Percentiles rank a stretch among this genome's conserved stretches.
These are phyloP conservation scores for Drosophila lutescens DNA, from an alignment of 2,888 invertebrate genomes.

Conservation along the genomic window DNA sequence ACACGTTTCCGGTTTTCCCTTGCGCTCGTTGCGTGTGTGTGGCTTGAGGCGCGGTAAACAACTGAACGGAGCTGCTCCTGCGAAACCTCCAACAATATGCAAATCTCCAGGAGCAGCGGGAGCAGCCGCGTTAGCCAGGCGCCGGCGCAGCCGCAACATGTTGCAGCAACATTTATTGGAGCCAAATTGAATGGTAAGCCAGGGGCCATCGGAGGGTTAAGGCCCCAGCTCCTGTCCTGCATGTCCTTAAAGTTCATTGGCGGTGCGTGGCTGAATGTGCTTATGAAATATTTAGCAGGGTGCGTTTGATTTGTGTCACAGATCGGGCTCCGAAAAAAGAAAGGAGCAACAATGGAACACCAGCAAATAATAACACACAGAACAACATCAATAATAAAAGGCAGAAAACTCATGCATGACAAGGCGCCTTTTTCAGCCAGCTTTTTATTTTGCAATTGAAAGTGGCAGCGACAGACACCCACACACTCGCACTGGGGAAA, in stretches of 20 bases:
- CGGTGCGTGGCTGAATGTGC: slow-evolving; percentile 49
- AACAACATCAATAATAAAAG: slow-evolving; percentile 73
- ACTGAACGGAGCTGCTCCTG: slow-evolving; percentile 51
- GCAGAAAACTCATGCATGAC: slow-evolving; percentile 69
- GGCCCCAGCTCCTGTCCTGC: background rate
- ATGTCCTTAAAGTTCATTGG: slow-evolving; percentile 47
- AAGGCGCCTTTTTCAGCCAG: slow-evolving; percentile 71
- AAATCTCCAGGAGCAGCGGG: slow-evolving; percentile 48
- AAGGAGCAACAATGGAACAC: slow-evolving; percentile 24
- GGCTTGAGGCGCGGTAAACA: slow-evolving; percentile 74
- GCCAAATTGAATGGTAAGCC: slow-evolving; percentile 68
- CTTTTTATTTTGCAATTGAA: slow-evolving; percentile 72
- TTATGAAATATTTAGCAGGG: slow-evolving; percentile 68
- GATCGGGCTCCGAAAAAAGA: background rate
- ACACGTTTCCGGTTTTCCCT: slow-evolving; percentile 7
- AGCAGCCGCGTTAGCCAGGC: slow-evolving; percentile 27
- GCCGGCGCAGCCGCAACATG: slow-evolving; percentile 61
- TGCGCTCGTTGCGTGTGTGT: slow-evolving; percentile 59
- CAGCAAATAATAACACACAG: slow-evolving; percentile 47
- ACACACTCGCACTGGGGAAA: background rate
- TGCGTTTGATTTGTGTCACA: slow-evolving; percentile 70
- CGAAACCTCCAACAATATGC: slow-evolving; percentile 56
- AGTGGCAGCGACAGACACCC: slow-evolving; percentile 44
- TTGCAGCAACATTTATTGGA: slow-evolving; percentile 74
- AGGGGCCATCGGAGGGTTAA: slow-evolving; percentile 7